Percentiles rank a stretch among this genome's conserved stretches.
These are phyloP conservation scores for Xenopus petersii DNA, from an alignment of 2,797 vertebrate genomes.

Conservation along the genomic window DNA sequence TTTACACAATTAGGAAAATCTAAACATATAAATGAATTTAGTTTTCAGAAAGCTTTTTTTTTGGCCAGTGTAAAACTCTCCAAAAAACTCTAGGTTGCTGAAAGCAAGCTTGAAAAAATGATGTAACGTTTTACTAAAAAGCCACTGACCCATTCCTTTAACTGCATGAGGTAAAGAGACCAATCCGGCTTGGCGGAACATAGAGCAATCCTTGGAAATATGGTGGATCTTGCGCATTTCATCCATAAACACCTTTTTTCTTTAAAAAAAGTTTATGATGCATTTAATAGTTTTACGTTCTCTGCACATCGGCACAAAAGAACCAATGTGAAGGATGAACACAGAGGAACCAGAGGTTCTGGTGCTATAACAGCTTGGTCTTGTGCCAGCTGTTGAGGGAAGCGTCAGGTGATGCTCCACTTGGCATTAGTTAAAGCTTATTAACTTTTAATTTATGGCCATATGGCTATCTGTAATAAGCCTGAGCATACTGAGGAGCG, in stretches of 20 bases:
- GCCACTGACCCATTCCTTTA: not conserved
- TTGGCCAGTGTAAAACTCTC: not conserved
- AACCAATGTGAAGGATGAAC: not conserved
- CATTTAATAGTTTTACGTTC: not conserved
- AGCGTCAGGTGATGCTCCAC: too few species aligned
- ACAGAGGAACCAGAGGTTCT: not conserved
- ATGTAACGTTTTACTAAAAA: not conserved
- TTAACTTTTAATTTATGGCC: too few species aligned
- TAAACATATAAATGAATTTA: too few species aligned
- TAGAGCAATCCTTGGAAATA: not conserved
- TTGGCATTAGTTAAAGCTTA: too few species aligned
- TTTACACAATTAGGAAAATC: too few species aligned
- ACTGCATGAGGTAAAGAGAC: not conserved
- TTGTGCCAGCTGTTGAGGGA: too few species aligned
- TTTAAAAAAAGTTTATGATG: not conserved
- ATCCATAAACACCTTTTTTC: not conserved
- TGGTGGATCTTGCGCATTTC: not conserved
- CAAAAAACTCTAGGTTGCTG: not conserved
- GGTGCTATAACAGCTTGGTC: not conserved
- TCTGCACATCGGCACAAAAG: not conserved
- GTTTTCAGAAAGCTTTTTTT: slow-evolving; percentile 5
- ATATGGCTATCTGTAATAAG: too few species aligned
- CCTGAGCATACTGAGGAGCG: too few species aligned
- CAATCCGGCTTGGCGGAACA: not conserved
- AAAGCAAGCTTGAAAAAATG: not conserved